Conservation (phyloP, 2,888 invertebrate genomes). For the Salpingus planirostris region DNA sequence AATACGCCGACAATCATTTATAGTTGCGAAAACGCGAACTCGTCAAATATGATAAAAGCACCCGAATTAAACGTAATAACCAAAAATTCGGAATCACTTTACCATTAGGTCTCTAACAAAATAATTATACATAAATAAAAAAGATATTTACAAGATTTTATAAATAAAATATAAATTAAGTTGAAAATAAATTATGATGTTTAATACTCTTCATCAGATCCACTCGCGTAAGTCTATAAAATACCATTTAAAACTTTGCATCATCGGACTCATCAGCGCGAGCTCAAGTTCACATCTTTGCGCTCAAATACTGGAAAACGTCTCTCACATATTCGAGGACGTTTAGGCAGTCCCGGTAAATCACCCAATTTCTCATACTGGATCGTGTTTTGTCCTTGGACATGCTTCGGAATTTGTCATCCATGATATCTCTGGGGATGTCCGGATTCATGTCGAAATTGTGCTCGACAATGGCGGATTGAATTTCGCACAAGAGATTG, state of each 20-base stretch:
- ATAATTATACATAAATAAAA: too few species aligned
- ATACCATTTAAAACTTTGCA: too few species aligned
- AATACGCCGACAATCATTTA: too few species aligned
- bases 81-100: too few species aligned
- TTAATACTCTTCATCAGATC: not conserved
- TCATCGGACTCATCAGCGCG: not conserved
- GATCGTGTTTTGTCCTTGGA: constrained; percentile 38
- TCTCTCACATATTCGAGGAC: constrained; percentile 49
- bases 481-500: constrained; percentile 59
- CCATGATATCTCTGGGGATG: constrained; percentile 43
- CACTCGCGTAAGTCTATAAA: too few species aligned
- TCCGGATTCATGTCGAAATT: constrained; percentile 44
- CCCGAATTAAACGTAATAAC: too few species aligned
- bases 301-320: constrained; percentile 41
- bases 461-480: constrained; percentile 48
- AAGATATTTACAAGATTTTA: constrained; percentile 3
- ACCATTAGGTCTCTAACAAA: too few species aligned
- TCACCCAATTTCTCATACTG: constrained; percentile 51
- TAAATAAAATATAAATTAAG: not conserved
- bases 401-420: constrained; percentile 35
- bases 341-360: constrained; percentile 55
- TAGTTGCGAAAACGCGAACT: too few species aligned
- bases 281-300: too few species aligned
- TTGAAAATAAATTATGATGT: too few species aligned
- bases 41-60: too few species aligned